phyloP scores from a whole-genome alignment of 2,113 vertebrate genomes.

The Fulmarus glacialis region DNA sequence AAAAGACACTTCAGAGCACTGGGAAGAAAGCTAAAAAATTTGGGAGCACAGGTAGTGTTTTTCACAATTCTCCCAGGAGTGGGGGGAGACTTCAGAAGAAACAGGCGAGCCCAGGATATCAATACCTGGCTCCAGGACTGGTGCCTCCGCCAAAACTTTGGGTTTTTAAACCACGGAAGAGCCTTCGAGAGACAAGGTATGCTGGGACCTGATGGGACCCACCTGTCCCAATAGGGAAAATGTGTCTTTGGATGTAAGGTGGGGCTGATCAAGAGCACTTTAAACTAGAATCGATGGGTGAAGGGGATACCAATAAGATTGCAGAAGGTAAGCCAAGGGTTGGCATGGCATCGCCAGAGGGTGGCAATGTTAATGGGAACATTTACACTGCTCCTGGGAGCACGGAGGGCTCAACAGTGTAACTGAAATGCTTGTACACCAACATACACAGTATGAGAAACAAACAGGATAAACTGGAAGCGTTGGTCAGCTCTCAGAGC shows the following conservation, averaged over 20 bases:
- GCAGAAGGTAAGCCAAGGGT: neutral
- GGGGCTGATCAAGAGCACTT: neutral
- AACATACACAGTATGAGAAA: neutral
- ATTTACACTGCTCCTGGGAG: neutral
- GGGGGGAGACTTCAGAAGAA: neutral
- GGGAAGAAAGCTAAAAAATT: neutral
- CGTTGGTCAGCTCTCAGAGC: neutral
- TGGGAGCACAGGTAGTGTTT: neutral
- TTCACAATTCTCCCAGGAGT: neutral
- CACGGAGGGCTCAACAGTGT: neutral
- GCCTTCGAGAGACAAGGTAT: neutral
- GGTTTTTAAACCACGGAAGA: neutral
- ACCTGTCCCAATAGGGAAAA: neutral
- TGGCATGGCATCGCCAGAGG: neutral
- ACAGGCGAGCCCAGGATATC: neutral
- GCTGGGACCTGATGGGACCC: neutral
- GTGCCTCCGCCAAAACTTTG: neutral
- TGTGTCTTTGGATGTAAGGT: neutral
- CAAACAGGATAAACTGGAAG: neutral
- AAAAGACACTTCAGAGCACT: neutral
- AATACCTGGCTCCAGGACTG: neutral
- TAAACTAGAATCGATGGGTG: neutral
- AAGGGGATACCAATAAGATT: neutral
- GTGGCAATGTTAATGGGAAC: neutral
- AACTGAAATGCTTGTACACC: neutral